Conservation (phyloP, 2,797 vertebrate species). For the Coreius guichenoti region DNA sequence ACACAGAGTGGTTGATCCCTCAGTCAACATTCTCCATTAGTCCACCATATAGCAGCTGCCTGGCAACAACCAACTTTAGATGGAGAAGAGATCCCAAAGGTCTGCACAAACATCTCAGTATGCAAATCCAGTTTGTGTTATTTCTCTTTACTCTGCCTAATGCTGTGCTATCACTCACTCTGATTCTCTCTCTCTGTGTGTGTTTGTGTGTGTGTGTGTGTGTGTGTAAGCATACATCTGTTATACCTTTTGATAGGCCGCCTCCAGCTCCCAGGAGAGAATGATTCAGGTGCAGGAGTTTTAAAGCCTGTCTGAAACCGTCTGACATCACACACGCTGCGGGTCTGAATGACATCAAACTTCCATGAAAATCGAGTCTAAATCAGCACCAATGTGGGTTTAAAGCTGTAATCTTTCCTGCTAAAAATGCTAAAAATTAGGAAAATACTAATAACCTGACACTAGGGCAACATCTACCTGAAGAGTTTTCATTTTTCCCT, state of each 20-base stretch:
- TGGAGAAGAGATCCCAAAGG: constrained; percentile 43
- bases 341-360: constrained; percentile 50
- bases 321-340: constrained; percentile 43
- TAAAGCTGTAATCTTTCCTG: constrained; percentile 22
- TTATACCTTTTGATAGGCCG: constrained; percentile 28
- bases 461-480: background rate
- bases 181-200: constrained; percentile 19
- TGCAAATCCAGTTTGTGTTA: constrained; percentile 32
- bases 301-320: constrained; percentile 45
- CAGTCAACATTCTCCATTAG: constrained; percentile 55
- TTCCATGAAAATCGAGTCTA: constrained; percentile 27
- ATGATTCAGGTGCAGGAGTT: constrained; percentile 45
- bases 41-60: constrained; percentile 50
- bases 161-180: constrained; percentile 46
- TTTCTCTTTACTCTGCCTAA: constrained; percentile 39
- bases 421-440: constrained; percentile 22
- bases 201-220: constrained; percentile 31
- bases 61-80: constrained; percentile 55
- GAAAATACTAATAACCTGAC: constrained; percentile 33
- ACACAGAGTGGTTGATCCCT: constrained; percentile 42
- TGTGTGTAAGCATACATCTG: constrained; percentile 36
- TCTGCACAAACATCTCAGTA: constrained; percentile 41
- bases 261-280: constrained; percentile 42
- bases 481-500: constrained; percentile 2
- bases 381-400: constrained; percentile 31